Percentiles rank a stretch among this genome's conserved stretches.
Conservation (phyloP, 1,140 invertebrate species). For the Caenorhabditis tropicalis region DNA sequence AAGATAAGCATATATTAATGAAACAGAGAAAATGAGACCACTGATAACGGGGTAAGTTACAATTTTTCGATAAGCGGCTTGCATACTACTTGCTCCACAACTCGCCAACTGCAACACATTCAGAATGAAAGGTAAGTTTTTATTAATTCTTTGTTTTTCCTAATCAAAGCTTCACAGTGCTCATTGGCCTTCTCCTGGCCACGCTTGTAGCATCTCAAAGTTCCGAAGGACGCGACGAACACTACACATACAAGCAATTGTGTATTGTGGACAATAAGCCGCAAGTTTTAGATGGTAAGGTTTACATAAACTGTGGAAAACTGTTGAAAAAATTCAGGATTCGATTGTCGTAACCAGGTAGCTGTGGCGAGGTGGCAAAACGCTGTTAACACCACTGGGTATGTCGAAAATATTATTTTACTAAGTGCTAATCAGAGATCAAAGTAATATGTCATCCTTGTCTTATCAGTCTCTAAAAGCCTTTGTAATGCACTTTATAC, state of each 20-base stretch:
- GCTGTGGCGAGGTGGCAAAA: conserved; percentile 67
- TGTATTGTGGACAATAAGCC: conserved; percentile 64
- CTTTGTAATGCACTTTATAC: too few relatives aligned
- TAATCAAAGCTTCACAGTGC: neutral
- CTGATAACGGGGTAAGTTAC: conserved; percentile 22
- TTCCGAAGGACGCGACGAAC: conserved; percentile 57
- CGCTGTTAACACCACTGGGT: conserved; percentile 67
- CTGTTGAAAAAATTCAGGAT: conserved; percentile 44
- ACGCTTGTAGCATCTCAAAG: neutral
- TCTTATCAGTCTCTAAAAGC: neutral
- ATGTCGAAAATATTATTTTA: neutral
- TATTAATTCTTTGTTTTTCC: neutral
- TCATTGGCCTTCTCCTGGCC: conserved; percentile 21
- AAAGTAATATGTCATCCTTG: neutral
- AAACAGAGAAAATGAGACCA: neutral
- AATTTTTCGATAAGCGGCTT: conserved; percentile 38
- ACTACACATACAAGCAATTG: conserved; percentile 68
- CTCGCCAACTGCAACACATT: neutral
- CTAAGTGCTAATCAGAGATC: neutral
- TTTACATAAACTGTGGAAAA: neutral
- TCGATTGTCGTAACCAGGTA: conserved; percentile 66
- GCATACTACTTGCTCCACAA: conserved; percentile 13
- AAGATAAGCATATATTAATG: conserved; percentile 38
- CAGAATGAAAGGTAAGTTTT: conserved; percentile 12
- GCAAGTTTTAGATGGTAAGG: conserved; percentile 58